These are phyloP conservation scores for Coranthus polyacanthus DNA, from an alignment of 2,797 vertebrate genomes.

Conservation along the genomic window DNA sequence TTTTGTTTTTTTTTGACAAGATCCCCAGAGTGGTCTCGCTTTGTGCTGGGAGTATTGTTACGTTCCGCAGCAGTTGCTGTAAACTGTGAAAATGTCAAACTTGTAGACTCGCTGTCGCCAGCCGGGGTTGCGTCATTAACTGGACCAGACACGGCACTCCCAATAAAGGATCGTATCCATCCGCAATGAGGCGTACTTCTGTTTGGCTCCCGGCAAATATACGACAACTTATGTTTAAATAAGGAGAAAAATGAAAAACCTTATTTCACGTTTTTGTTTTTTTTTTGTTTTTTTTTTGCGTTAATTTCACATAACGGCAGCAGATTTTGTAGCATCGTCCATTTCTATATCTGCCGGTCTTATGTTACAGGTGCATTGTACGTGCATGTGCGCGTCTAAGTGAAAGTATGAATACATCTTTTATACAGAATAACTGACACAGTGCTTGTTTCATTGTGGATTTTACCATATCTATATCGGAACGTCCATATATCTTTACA, in stretches of 20 bases:
- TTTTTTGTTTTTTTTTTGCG: background rate
- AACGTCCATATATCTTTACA: background rate
- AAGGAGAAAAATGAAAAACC: too few species aligned
- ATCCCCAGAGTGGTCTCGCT: conserved; percentile 52
- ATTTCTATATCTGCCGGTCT: too few species aligned
- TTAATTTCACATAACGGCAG: too few species aligned
- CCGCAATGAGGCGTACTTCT: conserved; percentile 75
- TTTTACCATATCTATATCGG: too few species aligned
- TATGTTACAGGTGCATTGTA: conserved; percentile 50
- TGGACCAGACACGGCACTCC: conserved; percentile 84
- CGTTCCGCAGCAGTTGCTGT: conserved; percentile 87
- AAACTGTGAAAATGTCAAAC: conserved; percentile 92
- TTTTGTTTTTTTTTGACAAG: too few species aligned
- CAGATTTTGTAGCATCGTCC: too few species aligned
- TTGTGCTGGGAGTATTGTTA: conserved; percentile 78
- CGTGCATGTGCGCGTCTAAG: background rate
- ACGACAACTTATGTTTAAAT: background rate
- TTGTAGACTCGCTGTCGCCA: conserved; percentile 90
- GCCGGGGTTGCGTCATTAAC: conserved; percentile 89
- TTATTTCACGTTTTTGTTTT: background rate
- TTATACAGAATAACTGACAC: too few species aligned
- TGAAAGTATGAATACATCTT: background rate
- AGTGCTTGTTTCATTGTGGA: too few species aligned
- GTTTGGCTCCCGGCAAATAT: conserved; percentile 24
- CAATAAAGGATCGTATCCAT: conserved; percentile 85